Base-by-base conservation (phyloP, 2,113 vertebrate species). In the Scytalopus superciliaris region DNA sequence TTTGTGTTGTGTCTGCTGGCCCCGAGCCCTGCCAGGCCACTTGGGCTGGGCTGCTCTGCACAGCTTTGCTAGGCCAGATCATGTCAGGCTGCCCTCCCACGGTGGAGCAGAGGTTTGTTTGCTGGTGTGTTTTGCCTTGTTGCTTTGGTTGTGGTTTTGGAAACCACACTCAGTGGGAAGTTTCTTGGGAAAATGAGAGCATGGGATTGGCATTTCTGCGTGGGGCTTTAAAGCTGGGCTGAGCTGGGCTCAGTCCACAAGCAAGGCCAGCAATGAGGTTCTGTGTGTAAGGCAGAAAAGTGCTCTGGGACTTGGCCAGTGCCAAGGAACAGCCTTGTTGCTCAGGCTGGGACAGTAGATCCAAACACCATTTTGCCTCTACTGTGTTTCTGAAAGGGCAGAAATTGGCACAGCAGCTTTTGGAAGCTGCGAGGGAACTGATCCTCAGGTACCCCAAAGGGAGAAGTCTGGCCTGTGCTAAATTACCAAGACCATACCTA, bases 111-210 rank as follows among this genome's bases (percentile, higher is more conserved):
- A 81, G 78, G 9, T 95, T 82, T 95, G 94, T 95, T 95, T 96
- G 93, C 86, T 86, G 88, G 76, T 49, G 14, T 96, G 90, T 94
- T 97, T 94, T 89, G 93, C 90, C 73, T 39, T 52, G 96, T 95
- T 94, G 95, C 94, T 95, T 77, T 87, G 91, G 95, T 50, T 92
- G 89, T 52, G 87, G 95, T 39, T 96, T 92, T 90, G 92, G 92
- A 92, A 94, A 75, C 83, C 90, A 44, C 1, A 0, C 28, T 6
- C 68, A 40, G 12, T 62, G 81, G 25, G 62, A 73, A 68, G 17
- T 30, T 88, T 75, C 82, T 91, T 55, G 35, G 92, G 93, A 93
- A 88, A 86, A 92, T 90, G 94, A 96, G 76, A 94, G 72, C 68
- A 92, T 89, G 79, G 7, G 3, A 70, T 47, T 91, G 87, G 94